phyloP scores from a whole-genome alignment of 35 echinoderm and acorn worm genomes.

The Hemicentrotus pulcherrimus region DNA sequence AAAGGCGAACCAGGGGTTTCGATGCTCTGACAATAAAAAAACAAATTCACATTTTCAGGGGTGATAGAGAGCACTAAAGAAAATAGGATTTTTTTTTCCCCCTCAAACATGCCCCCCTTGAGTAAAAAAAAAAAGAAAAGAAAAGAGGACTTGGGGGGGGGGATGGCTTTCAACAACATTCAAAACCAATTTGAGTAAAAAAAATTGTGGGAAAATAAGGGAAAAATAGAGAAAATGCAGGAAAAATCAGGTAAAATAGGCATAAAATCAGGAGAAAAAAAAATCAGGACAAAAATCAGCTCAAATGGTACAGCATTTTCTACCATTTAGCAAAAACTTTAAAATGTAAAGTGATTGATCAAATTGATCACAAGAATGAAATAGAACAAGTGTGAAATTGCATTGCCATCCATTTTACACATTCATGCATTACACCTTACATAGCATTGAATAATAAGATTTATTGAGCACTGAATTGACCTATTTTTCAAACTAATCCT shows the following conservation, averaged over 20 bases:
- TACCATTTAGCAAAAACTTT: no score
- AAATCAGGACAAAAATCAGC: no score
- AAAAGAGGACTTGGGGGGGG: no score
- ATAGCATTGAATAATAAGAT: not conserved
- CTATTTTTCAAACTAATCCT: not conserved
- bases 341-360: not conserved
- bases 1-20: constrained; percentile 41
- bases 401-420: not conserved
- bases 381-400: not conserved
- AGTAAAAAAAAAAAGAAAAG: no score
- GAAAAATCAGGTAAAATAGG: not conserved
- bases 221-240: not conserved
- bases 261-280: no score
- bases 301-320: not conserved
- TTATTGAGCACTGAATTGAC: not conserved
- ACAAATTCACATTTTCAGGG: not conserved
- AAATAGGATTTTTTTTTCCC: no score
- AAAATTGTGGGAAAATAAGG: no score
- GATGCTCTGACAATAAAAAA: not conserved
- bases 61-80: no score
- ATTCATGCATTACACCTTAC: not conserved
- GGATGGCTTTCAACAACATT: no score
- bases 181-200: no score
- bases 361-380: not conserved
- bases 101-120: no score